A percentile compares a stretch with the other conserved stretches of the same genome.
These are phyloP conservation scores for Ganaspis sp. DNA, from an alignment of 1,140 invertebrate genomes.

Conservation along the genomic window DNA sequence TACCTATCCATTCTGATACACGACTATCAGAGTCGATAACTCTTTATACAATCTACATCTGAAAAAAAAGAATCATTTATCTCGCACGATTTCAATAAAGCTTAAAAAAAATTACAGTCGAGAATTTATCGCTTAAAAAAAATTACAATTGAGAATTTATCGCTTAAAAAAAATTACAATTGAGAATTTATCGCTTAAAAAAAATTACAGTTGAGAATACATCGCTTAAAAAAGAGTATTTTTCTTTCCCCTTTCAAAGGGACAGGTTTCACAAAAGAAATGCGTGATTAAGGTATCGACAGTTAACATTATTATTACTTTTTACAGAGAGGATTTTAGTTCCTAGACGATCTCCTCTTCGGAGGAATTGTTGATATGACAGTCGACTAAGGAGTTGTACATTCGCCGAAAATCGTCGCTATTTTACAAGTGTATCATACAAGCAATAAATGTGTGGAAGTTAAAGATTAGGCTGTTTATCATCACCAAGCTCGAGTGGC, in stretches of 20 bases:
- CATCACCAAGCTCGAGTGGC: conserved; percentile 16
- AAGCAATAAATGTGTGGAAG: conserved; percentile 17
- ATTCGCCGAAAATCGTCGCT: conserved; percentile 8
- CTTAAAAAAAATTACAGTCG: too few species aligned
- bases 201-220: too few species aligned
- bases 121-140: too few species aligned
- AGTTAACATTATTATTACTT: conserved; percentile 30
- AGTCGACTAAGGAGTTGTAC: background rate
- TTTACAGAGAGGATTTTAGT: conserved; percentile 20
- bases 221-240: background rate
- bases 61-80: background rate
- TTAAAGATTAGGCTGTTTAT: conserved; percentile 29
- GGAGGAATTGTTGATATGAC: conserved; percentile 14
- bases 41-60: conserved; percentile 2
- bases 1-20: conserved; percentile 33
- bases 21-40: conserved; percentile 6
- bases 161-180: too few species aligned
- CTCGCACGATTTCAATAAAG: too few species aligned
- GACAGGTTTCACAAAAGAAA: background rate
- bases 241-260: background rate
- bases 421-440: conserved; percentile 27
- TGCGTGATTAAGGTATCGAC: conserved; percentile 2
- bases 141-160: too few species aligned
- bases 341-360: background rate
- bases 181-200: too few species aligned